Conservation (phyloP, 53 echinoderm and acorn worm genomes). For the Glandiceps talaboti region DNA sequence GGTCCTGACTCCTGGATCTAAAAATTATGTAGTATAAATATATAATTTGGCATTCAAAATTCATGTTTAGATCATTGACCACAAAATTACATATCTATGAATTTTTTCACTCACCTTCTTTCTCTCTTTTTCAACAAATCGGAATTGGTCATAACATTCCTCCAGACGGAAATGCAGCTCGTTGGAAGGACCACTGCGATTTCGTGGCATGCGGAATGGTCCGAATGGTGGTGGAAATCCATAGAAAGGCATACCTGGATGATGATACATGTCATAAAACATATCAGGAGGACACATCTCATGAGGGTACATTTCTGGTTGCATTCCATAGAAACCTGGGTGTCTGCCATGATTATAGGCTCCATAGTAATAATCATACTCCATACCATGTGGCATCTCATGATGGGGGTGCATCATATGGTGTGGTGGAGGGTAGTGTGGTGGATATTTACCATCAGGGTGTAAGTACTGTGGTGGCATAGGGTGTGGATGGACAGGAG, state of each 20-base stretch:
- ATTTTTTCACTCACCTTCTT: constrained; percentile 38
- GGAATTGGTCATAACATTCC: constrained; percentile 39
- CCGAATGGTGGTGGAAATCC: not conserved
- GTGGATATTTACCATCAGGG: not conserved
- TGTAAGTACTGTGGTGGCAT: not conserved
- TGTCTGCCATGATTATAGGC: not conserved
- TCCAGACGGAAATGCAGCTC: constrained; percentile 44
- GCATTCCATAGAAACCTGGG: not conserved
- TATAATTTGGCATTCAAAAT: too few relatives aligned
- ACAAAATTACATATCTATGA: too few relatives aligned
- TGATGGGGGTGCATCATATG: not conserved
- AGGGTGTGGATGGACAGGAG: not conserved
- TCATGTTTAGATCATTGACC: too few relatives aligned
- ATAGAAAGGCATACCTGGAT: not conserved
- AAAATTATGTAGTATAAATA: too few relatives aligned
- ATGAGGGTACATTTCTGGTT: not conserved
- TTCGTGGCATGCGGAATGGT: not conserved
- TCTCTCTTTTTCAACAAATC: constrained; percentile 40
- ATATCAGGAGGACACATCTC: not conserved
- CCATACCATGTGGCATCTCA: not conserved
- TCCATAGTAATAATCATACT: not conserved
- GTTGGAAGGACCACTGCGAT: constrained; percentile 18
- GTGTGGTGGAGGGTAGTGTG: not conserved
- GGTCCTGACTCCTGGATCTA: too few relatives aligned
- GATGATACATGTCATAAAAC: not conserved